Percentiles rank a stretch among this genome's conserved stretches.
These are phyloP conservation scores for Python bivittatus DNA, from an alignment of 2,113 vertebrate genomes.

Conservation along the genomic window DNA sequence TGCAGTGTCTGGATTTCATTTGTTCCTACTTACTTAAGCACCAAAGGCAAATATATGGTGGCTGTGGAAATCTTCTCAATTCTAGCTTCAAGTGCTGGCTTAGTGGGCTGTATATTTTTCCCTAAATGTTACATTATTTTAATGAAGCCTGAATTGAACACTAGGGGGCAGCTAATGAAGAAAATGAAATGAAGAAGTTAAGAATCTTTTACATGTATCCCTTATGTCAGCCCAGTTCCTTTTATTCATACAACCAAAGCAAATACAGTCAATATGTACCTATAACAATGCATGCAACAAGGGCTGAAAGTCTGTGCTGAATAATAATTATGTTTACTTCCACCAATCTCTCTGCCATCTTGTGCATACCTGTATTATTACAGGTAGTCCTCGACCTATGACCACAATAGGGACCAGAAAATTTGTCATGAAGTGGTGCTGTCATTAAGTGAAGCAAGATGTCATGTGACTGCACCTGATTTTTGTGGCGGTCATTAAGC, in stretches of 20 bases:
- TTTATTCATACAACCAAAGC: background rate
- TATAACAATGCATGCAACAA: background rate
- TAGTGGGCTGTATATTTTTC: background rate
- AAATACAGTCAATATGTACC: background rate
- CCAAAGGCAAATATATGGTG: background rate
- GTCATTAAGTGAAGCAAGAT: no score
- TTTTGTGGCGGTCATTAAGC: no score
- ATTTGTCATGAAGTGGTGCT: no score
- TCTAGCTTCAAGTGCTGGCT: background rate
- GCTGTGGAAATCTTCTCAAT: slow-evolving; percentile 1
- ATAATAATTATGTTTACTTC: background rate
- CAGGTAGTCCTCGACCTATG: no score
- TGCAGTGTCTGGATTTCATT: background rate
- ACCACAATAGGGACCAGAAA: no score
- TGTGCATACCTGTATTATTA: background rate
- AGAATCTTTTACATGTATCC: background rate
- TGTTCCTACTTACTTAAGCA: background rate
- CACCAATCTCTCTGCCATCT: background rate
- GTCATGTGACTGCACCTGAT: no score
- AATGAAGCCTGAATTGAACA: background rate
- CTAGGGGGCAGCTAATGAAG: background rate
- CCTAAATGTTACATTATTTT: slow-evolving; percentile 2
- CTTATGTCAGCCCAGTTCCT: background rate
- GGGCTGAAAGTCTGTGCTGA: background rate
- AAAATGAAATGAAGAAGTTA: background rate